Percentiles rank a stretch among this genome's conserved stretches.
phyloP scores from a whole-genome alignment of 2,797 vertebrate species.

The Tinamus major region DNA sequence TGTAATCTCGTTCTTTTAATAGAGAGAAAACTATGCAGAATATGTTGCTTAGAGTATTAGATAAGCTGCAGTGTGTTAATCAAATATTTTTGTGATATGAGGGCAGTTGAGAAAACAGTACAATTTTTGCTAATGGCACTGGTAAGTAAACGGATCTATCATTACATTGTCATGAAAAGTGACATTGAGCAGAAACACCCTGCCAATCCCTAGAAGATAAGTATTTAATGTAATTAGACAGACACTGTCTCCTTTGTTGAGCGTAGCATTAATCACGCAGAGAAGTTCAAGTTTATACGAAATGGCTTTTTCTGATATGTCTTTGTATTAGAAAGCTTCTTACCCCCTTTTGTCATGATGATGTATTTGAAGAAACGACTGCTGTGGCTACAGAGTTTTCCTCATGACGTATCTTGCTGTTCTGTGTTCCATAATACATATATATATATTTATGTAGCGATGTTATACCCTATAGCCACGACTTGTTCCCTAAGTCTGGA shows the following conservation, averaged over 20 bases:
- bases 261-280: slow-evolving; percentile 77
- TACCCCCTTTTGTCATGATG: slow-evolving; percentile 50
- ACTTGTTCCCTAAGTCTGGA: slow-evolving; percentile 1
- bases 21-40: slow-evolving; percentile 78
- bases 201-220: slow-evolving; percentile 81
- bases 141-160: slow-evolving; percentile 81
- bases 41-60: slow-evolving; percentile 80
- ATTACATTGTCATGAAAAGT: slow-evolving; percentile 82
- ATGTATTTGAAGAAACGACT: slow-evolving; percentile 48
- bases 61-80: slow-evolving; percentile 82
- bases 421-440: slow-evolving; percentile 18
- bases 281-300: slow-evolving; percentile 76
- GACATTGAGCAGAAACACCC: slow-evolving; percentile 81
- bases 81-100: slow-evolving; percentile 82
- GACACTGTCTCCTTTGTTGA: slow-evolving; percentile 79
- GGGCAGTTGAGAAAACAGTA: slow-evolving; percentile 83
- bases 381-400: neutral
- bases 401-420: slow-evolving; percentile 27
- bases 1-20: slow-evolving; percentile 71
- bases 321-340: slow-evolving; percentile 68
- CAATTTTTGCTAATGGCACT: slow-evolving; percentile 80
- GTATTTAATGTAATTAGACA: slow-evolving; percentile 79
- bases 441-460: neutral
- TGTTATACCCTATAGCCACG: neutral
- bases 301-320: slow-evolving; percentile 72